Conservation (phyloP, 2,888 invertebrate genomes). For the Andricus quercusramuli region DNA sequence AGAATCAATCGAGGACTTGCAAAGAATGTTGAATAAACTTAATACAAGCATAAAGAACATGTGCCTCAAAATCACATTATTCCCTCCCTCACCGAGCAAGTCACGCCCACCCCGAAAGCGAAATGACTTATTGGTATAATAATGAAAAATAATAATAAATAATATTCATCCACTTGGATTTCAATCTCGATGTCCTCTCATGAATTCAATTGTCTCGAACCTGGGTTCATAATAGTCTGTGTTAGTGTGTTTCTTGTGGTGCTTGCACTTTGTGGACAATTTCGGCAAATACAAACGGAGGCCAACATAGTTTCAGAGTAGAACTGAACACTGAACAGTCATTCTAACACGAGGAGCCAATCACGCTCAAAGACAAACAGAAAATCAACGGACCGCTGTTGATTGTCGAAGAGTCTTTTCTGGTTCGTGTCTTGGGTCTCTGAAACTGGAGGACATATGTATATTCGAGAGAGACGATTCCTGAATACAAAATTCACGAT, state of each 20-base stretch:
- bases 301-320: conserved; percentile 49
- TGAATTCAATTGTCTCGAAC: neutral
- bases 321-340: conserved; percentile 55
- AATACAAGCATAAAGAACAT: no score
- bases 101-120: no score
- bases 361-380: conserved; percentile 77
- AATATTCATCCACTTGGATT: neutral
- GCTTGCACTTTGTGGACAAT: conserved; percentile 29
- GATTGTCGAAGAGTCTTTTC: conserved; percentile 72
- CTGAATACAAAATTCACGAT: conserved; percentile 71
- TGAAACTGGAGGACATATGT: conserved; percentile 38
- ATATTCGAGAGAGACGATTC: conserved; percentile 59
- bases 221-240: neutral
- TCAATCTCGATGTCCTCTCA: neutral
- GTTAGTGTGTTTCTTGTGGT: neutral
- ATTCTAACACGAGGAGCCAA: conserved; percentile 74
- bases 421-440: conserved; percentile 43
- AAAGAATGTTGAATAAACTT: no score
- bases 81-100: no score
- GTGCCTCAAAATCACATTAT: no score
- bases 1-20: no score
- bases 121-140: no score
- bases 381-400: conserved; percentile 71
- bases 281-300: conserved; percentile 53
- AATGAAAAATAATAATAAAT: neutral